phyloP scores from a whole-genome alignment of 2,888 invertebrate species.

The Drosophila pegasa region DNA sequence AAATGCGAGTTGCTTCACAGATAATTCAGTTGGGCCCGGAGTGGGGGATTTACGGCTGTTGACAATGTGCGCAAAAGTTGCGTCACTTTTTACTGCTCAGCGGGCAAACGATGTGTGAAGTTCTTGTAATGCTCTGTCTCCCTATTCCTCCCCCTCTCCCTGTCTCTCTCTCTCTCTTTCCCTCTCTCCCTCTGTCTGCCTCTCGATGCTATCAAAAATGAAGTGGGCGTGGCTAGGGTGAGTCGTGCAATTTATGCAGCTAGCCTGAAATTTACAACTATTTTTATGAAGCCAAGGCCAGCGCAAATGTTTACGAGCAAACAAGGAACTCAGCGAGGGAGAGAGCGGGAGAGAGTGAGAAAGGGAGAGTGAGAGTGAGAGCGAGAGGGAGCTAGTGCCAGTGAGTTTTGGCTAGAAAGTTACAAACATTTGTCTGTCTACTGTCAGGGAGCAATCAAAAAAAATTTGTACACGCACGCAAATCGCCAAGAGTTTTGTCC shows the following conservation, averaged over 20 bases:
- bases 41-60: slow-evolving; percentile 68
- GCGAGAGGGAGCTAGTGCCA: not conserved
- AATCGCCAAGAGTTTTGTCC: slow-evolving; percentile 51
- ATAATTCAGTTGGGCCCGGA: slow-evolving; percentile 60
- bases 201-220: not conserved
- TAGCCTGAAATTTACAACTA: slow-evolving; percentile 74
- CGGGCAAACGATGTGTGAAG: slow-evolving; percentile 71
- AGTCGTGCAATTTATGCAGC: slow-evolving; percentile 69
- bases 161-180: not conserved
- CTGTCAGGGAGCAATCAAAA: slow-evolving; percentile 50
- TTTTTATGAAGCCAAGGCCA: slow-evolving; percentile 76
- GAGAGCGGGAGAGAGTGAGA: not conserved
- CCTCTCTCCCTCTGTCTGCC: not conserved
- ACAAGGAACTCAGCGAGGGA: slow-evolving; percentile 22
- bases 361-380: not conserved
- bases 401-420: slow-evolving; percentile 9
- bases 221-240: slow-evolving; percentile 15
- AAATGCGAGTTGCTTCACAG: slow-evolving; percentile 38
- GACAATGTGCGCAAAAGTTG: slow-evolving; percentile 74
- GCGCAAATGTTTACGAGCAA: slow-evolving; percentile 53
- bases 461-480: slow-evolving; percentile 72
- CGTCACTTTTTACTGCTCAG: slow-evolving; percentile 66
- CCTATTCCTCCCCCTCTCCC: not conserved
- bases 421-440: slow-evolving; percentile 40
- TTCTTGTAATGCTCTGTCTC: slow-evolving; percentile 36